These are phyloP conservation scores for Cassiopea xamachana DNA, from an alignment of 30 jellyfish, hydroid and myxozoan genomes.

Conservation along the genomic window DNA sequence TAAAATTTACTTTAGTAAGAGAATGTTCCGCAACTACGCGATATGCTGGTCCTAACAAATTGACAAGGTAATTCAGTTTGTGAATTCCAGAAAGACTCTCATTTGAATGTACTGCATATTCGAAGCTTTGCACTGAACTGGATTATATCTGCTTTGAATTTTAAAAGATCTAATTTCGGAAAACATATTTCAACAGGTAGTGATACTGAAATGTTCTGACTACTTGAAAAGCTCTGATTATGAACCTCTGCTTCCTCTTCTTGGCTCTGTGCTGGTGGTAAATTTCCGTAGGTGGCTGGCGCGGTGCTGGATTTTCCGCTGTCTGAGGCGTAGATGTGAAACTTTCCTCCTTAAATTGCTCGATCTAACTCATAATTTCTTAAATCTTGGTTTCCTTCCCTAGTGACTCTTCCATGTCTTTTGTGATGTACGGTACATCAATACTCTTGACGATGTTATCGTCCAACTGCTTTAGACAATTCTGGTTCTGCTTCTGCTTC, in stretches of 20 bases:
- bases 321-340: not conserved
- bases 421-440: not conserved
- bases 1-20: conserved; percentile 38
- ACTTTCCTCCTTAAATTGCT: not conserved
- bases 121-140: conserved; percentile 47
- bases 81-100: conserved; percentile 47
- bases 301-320: not conserved
- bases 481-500: conserved; percentile 20
- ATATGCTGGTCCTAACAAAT: conserved; percentile 64
- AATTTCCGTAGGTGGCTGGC: not conserved
- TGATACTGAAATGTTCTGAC: not conserved
- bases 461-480: conserved; percentile 10
- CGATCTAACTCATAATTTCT: not conserved
- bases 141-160: conserved; percentile 55
- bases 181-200: conserved; percentile 14
- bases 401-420: conserved; percentile 36
- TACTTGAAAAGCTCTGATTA: not conserved
- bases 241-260: not conserved
- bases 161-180: conserved; percentile 47
- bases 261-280: not conserved
- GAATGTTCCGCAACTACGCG: conserved; percentile 53
- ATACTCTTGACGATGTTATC: conserved; percentile 30
- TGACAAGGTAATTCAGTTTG: conserved; percentile 63
- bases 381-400: conserved; percentile 20
- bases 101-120: conserved; percentile 60